Percentiles rank a stretch among this genome's conserved stretches.
Conservation (phyloP, 2,888 invertebrate genomes). For the Synanthedon tipuliformis region DNA sequence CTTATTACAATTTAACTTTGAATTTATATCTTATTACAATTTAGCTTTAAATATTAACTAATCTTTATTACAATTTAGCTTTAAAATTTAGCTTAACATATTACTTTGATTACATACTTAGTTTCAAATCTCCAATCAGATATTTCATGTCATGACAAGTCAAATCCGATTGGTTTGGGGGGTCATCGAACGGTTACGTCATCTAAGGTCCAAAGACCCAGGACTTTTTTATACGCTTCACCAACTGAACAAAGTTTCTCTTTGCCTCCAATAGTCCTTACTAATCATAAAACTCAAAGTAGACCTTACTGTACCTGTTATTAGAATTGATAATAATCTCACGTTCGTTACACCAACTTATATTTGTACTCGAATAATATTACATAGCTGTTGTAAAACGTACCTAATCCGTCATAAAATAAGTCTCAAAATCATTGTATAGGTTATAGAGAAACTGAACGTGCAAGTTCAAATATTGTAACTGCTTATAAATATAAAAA, state of each 20-base stretch:
- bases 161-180: constrained; percentile 27
- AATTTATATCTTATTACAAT: no score
- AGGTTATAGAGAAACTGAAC: no score
- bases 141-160: constrained; percentile 36
- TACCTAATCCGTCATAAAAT: not conserved
- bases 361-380: not conserved
- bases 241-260: constrained; percentile 10
- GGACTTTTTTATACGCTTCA: constrained; percentile 27
- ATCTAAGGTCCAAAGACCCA: constrained; percentile 29
- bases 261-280: constrained; percentile 5
- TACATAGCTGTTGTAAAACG: not conserved
- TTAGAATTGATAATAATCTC: no score
- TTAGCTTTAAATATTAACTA: no score
- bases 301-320: no score
- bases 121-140: constrained; percentile 6
- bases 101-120: no score
- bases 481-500: not conserved
- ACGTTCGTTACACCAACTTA: not conserved
- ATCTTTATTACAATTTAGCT: no score
- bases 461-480: not conserved
- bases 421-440: not conserved
- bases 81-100: no score
- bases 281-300: no score
- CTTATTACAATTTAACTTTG: no score
- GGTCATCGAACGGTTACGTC: constrained; percentile 52